These are phyloP conservation scores for Philereme vetulata DNA, from an alignment of 2,888 invertebrate genomes.

Conservation along the genomic window DNA sequence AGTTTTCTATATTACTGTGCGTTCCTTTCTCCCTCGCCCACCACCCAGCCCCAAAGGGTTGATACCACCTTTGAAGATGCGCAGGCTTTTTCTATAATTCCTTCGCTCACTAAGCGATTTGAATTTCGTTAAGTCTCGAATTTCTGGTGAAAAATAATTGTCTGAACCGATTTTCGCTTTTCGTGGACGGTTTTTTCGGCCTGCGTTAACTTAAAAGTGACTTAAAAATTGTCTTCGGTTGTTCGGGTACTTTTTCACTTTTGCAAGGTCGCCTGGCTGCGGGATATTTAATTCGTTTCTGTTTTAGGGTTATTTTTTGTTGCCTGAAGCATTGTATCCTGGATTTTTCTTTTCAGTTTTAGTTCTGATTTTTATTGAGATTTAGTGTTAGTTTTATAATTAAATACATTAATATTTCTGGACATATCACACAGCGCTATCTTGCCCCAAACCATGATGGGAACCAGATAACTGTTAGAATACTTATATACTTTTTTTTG, in stretches of 20 bases:
- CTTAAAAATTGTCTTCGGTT: conserved; percentile 47
- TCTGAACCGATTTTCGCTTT: conserved; percentile 72
- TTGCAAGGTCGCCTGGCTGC: conserved; percentile 52
- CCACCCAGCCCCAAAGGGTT: conserved; percentile 67
- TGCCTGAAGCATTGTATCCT: not conserved
- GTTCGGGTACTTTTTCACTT: conserved; percentile 54
- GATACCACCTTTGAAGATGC: conserved; percentile 82
- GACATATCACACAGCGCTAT: too few species aligned
- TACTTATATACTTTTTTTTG: too few species aligned
- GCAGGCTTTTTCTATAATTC: conserved; percentile 82
- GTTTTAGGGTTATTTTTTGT: conserved; percentile 19
- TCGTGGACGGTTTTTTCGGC: conserved; percentile 51
- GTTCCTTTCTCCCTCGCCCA: conserved; percentile 50
- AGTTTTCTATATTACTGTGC: conserved; percentile 83
- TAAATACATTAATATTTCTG: too few species aligned
- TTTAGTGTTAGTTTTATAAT: too few species aligned
- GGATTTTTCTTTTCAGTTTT: not conserved
- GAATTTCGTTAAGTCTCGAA: conserved; percentile 82
- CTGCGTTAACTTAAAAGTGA: conserved; percentile 51
- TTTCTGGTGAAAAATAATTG: conserved; percentile 82
- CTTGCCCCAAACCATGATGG: too few species aligned
- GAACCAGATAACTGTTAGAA: too few species aligned
- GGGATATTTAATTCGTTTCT: conserved; percentile 44
- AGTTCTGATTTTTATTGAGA: too few species aligned
- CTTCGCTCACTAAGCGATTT: conserved; percentile 79